These are phyloP conservation scores for Oxystoma pomonae DNA, from an alignment of 2,888 invertebrate genomes.

Conservation along the genomic window DNA sequence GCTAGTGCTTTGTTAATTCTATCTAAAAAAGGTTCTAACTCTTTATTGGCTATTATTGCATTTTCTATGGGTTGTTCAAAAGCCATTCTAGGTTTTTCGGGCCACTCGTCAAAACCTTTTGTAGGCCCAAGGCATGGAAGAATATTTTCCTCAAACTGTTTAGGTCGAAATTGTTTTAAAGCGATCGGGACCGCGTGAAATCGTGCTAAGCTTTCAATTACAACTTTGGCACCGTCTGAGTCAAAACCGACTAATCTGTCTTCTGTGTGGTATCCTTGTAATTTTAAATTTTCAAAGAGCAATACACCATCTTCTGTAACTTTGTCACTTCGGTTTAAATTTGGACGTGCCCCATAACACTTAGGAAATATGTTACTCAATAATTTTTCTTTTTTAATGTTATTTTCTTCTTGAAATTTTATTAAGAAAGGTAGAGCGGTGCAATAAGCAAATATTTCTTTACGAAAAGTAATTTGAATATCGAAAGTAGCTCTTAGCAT, in stretches of 20 bases:
- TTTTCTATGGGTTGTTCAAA: slow-evolving; percentile 37
- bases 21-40: slow-evolving; percentile 33
- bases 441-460: slow-evolving; percentile 54
- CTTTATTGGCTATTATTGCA: slow-evolving; percentile 30
- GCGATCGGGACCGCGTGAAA: slow-evolving; percentile 58
- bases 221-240: slow-evolving; percentile 47
- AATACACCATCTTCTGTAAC: slow-evolving; percentile 56
- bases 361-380: slow-evolving; percentile 49
- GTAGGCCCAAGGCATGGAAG: slow-evolving; percentile 41
- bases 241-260: slow-evolving; percentile 52
- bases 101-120: slow-evolving; percentile 38
- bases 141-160: slow-evolving; percentile 44
- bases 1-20: slow-evolving; percentile 32
- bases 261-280: slow-evolving; percentile 49
- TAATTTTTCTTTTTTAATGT: slow-evolving; percentile 41
- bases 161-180: slow-evolving; percentile 47
- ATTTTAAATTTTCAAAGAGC: slow-evolving; percentile 55
- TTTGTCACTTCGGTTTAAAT: slow-evolving; percentile 38
- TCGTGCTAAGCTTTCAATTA: slow-evolving; percentile 50
- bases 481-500: slow-evolving; percentile 52
- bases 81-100: slow-evolving; percentile 34
- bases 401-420: slow-evolving; percentile 49
- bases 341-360: slow-evolving; percentile 53
- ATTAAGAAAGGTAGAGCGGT: slow-evolving; percentile 49
- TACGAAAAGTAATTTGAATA: slow-evolving; percentile 52